Conservation (phyloP, 2,888 invertebrate species). For the Brenthis hecate region DNA sequence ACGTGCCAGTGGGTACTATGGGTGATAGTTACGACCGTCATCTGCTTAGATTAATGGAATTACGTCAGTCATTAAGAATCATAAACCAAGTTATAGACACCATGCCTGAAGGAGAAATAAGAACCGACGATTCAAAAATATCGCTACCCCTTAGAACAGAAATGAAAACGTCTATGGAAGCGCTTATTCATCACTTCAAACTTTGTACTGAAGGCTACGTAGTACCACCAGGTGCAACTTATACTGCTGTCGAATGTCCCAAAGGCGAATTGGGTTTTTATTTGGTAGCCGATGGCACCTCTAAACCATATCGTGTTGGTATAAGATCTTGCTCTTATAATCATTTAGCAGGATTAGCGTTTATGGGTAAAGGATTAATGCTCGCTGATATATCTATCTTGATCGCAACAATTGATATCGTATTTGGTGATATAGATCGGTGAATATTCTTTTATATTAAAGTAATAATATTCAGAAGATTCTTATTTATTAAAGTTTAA, state of each 20-base stretch:
- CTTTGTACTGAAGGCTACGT: slow-evolving; percentile 90
- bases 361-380: slow-evolving; percentile 84
- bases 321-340: slow-evolving; percentile 82
- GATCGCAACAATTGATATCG: slow-evolving; percentile 86
- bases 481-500: no score
- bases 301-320: slow-evolving; percentile 87
- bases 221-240: slow-evolving; percentile 93
- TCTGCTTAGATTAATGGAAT: slow-evolving; percentile 85
- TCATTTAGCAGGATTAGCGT: slow-evolving; percentile 84
- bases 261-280: slow-evolving; percentile 95
- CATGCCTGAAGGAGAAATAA: slow-evolving; percentile 91
- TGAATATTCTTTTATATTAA: slow-evolving; percentile 48
- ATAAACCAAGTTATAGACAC: slow-evolving; percentile 91
- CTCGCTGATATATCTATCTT: slow-evolving; percentile 91
- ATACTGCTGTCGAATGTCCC: slow-evolving; percentile 90
- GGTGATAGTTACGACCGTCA: slow-evolving; percentile 94
- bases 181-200: slow-evolving; percentile 95
- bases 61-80: slow-evolving; percentile 90
- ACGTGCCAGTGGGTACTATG: slow-evolving; percentile 89
- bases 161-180: slow-evolving; percentile 95
- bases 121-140: slow-evolving; percentile 91
- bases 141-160: slow-evolving; percentile 87
- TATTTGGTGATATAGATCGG: slow-evolving; percentile 85
- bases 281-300: slow-evolving; percentile 91
- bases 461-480: background rate